These are phyloP conservation scores for Xiphophorus hellerii DNA, from an alignment of 2,113 vertebrate species.

Conservation along the genomic window DNA sequence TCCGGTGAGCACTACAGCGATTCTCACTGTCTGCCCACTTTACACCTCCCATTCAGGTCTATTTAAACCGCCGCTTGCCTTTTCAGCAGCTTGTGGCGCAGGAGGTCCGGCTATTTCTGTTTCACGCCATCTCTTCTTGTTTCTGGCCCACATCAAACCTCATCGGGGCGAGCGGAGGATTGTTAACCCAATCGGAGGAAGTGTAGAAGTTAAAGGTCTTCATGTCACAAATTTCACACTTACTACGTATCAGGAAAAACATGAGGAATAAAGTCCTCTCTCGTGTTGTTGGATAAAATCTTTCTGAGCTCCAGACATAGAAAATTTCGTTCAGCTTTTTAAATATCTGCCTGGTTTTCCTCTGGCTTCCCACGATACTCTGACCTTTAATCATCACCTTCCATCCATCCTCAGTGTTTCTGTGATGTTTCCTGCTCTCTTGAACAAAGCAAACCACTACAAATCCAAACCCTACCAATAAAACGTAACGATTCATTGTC, in stretches of 20 bases:
- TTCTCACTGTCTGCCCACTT: slow-evolving; percentile 63
- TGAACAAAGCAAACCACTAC: neutral
- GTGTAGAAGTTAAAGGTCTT: neutral
- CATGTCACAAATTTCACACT: slow-evolving; percentile 3
- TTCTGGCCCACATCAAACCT: slow-evolving; percentile 42
- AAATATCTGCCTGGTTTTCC: slow-evolving; percentile 37
- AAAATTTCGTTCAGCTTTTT: slow-evolving; percentile 32
- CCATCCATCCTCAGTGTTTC: slow-evolving; percentile 10
- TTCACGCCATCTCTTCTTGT: slow-evolving; percentile 1
- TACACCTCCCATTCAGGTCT: slow-evolving; percentile 71
- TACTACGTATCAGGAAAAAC: slow-evolving; percentile 6
- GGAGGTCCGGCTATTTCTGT: slow-evolving; percentile 41
- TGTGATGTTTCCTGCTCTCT: neutral
- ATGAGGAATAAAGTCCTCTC: slow-evolving; percentile 22
- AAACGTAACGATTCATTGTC: neutral
- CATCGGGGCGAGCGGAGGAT: slow-evolving; percentile 21
- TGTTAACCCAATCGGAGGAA: neutral
- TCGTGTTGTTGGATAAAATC: slow-evolving; percentile 27
- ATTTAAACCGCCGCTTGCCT: slow-evolving; percentile 49
- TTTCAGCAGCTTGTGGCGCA: slow-evolving; percentile 51
- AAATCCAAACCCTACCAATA: neutral
- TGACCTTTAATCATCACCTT: slow-evolving; percentile 42
- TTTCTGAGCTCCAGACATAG: slow-evolving; percentile 9
- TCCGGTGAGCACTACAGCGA: slow-evolving; percentile 50
- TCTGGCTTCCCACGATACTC: slow-evolving; percentile 29